phyloP scores from a whole-genome alignment of 2,888 invertebrate species.

The Harpalus rubripes region DNA sequence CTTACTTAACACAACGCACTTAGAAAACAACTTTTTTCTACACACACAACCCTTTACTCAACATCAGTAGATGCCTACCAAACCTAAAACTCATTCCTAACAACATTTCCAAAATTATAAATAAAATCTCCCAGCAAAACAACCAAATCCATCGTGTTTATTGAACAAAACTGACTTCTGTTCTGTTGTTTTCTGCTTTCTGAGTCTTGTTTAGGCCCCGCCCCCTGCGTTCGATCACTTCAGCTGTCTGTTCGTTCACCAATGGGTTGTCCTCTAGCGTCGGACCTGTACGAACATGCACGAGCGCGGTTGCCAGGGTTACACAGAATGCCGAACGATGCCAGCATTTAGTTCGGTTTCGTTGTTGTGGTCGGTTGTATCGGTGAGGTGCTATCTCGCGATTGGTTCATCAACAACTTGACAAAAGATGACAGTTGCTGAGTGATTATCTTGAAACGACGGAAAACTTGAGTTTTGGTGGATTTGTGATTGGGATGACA shows the following conservation, averaged over 20 bases:
- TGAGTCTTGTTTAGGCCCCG: conserved; percentile 67
- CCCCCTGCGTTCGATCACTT: conserved; percentile 69
- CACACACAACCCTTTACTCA: background rate
- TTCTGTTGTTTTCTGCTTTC: conserved; percentile 38
- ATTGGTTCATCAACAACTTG: conserved; percentile 54
- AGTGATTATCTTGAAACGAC: conserved; percentile 43
- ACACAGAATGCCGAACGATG: conserved; percentile 75
- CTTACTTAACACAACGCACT: background rate
- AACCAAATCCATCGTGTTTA: conserved; percentile 35
- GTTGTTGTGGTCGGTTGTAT: conserved; percentile 75
- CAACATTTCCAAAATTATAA: background rate
- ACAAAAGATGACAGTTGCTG: conserved; percentile 46
- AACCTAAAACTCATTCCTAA: conserved; percentile 2
- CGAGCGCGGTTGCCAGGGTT: conserved; percentile 77
- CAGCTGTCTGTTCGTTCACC: conserved; percentile 69
- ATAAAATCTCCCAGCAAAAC: conserved; percentile 6
- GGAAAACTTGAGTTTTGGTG: conserved; percentile 36
- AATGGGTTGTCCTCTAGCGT: conserved; percentile 69
- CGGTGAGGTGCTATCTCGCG: conserved; percentile 70
- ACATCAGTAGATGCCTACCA: background rate
- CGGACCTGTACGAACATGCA: conserved; percentile 72
- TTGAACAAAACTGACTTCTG: conserved; percentile 57
- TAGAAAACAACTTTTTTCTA: background rate
- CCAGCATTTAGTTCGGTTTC: conserved; percentile 77
- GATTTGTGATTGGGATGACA: conserved; percentile 62